A percentile compares a stretch with the other conserved stretches of the same genome.
Evolutionary conservation across 1,140 invertebrate genomes (phyloP).

Genomic region (Euglossa dilemma): DNA sequence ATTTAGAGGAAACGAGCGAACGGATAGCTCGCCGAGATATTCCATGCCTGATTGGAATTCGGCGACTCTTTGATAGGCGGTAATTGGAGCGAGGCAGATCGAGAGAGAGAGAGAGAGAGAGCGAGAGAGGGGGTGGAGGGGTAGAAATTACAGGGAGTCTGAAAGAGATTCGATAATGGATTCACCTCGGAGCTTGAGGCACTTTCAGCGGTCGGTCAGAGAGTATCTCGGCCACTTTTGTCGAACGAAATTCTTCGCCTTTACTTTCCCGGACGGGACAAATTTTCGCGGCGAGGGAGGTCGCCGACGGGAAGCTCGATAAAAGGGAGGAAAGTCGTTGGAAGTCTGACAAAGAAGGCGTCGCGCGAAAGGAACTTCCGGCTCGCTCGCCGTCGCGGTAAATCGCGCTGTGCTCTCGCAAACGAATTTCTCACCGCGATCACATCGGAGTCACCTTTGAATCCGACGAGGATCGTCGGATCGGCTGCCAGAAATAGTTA

Average conservation of each 20-base stretch:
- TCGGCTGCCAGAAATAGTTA: background rate
- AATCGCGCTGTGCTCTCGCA: conserved; percentile 31
- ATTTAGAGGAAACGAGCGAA: background rate
- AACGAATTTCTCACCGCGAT: conserved; percentile 15
- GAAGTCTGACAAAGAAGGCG: conserved; percentile 34
- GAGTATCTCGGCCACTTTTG: background rate
- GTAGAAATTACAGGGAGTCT: background rate
- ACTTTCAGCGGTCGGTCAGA: background rate
- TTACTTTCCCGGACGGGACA: conserved; percentile 9
- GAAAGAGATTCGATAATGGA: conserved; percentile 33
- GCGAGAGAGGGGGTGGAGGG: too few species aligned
- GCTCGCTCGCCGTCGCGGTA: conserved; percentile 20
- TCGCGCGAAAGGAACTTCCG: conserved; percentile 29
- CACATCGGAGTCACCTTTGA: too few species aligned
- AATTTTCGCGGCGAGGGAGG: conserved; percentile 10
- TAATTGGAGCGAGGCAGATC: background rate
- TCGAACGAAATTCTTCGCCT: conserved; percentile 11
- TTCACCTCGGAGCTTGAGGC: background rate
- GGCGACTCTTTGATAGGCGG: background rate
- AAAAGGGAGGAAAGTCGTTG: conserved; percentile 42
- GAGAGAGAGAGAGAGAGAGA: too few species aligned
- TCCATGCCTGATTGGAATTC: too few species aligned
- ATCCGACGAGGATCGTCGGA: background rate
- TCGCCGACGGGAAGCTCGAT: conserved; percentile 34
- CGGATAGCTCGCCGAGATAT: too few species aligned